These are phyloP conservation scores for Luffia ferchaultella DNA, from an alignment of 2,888 invertebrate genomes.

Conservation along the genomic window DNA sequence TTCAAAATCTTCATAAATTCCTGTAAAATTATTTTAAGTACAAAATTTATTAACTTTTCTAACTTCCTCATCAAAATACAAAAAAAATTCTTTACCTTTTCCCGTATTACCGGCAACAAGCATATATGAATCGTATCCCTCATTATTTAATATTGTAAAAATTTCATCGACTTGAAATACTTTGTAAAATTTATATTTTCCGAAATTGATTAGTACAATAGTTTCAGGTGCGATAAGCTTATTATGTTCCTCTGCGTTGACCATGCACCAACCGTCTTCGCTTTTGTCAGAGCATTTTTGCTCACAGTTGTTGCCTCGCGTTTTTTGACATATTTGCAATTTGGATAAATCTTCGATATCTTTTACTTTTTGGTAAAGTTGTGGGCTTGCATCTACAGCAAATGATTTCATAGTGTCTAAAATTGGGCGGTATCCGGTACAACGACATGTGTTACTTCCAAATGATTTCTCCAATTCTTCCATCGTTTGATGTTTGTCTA, in stretches of 20 bases:
- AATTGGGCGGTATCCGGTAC: slow-evolving; percentile 70
- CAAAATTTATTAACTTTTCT: neutral
- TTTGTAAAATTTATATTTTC: slow-evolving; percentile 50
- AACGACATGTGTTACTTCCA: slow-evolving; percentile 78
- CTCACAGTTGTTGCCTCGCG: slow-evolving; percentile 23
- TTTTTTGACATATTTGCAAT: neutral
- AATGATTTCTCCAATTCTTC: slow-evolving; percentile 76
- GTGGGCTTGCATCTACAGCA: slow-evolving; percentile 66
- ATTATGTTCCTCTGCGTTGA: slow-evolving; percentile 20
- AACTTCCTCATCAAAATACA: neutral
- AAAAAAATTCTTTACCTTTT: slow-evolving; percentile 59
- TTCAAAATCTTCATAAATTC: slow-evolving; percentile 32
- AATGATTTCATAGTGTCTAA: slow-evolving; percentile 80
- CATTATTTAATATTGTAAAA: slow-evolving; percentile 45
- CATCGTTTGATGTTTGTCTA: slow-evolving; percentile 66
- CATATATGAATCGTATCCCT: slow-evolving; percentile 56
- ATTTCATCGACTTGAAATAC: slow-evolving; percentile 48
- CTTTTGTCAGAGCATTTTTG: slow-evolving; percentile 31
- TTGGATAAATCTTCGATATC: slow-evolving; percentile 4
- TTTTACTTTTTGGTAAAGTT: slow-evolving; percentile 23
- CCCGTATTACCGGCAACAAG: slow-evolving; percentile 76
- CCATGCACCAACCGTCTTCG: slow-evolving; percentile 33
- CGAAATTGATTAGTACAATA: slow-evolving; percentile 55
- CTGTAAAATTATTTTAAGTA: slow-evolving; percentile 22
- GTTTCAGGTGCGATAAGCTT: slow-evolving; percentile 22